Evolutionary conservation across 2,797 vertebrate genomes (phyloP), one percentile per base, ranked within the genome.

Genomic region (Etheostoma perlongum): DNA sequence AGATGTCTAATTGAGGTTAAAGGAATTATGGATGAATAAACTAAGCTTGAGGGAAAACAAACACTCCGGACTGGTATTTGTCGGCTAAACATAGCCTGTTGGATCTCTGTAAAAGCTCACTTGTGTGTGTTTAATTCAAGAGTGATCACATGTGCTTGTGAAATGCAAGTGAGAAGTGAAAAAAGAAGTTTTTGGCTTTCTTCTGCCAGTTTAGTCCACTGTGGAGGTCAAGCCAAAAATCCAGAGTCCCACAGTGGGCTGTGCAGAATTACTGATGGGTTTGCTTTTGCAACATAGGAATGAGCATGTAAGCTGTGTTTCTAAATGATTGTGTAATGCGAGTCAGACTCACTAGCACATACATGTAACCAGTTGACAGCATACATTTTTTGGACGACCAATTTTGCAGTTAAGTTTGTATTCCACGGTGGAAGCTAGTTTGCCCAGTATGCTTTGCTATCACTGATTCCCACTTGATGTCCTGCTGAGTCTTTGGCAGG

Each of bases 1-100:
- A 90, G 91, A 93, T 91, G 91, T 91, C 90, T 92, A 91, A 94
- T 90, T 92, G 86, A 93, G 88, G 90, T 92, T 91, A 87, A 93
- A 89, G 78, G 75, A 93, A 92, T 92, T 89, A 93, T 89, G 84
- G 79, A 90, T 93, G 86, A 93, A 92, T 91, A 91, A 93, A 90
- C 81, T 54, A 76, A 89, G 78, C 88, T 81, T 82, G 49, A 78
- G 80, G 88, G 84, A 90, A 76, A 85, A 83, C 67, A 85, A 64
- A 84, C 78, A 81, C 78, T 73, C 84, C 51, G 72, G 85, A 82
- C 79, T 54, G 78, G 79, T 74, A 82, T 89, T 84, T 84, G 81
- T 85, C 83, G 87, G 74, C 64, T n/a, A 52, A 78, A 70, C 25
- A 4, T 75, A 66, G 82, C 73, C 82, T 78, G 80, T 75, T 77